These are phyloP conservation scores for Eptesicus fuscus DNA, from an alignment of 2,113 vertebrate genomes.

Conservation along the genomic window DNA sequence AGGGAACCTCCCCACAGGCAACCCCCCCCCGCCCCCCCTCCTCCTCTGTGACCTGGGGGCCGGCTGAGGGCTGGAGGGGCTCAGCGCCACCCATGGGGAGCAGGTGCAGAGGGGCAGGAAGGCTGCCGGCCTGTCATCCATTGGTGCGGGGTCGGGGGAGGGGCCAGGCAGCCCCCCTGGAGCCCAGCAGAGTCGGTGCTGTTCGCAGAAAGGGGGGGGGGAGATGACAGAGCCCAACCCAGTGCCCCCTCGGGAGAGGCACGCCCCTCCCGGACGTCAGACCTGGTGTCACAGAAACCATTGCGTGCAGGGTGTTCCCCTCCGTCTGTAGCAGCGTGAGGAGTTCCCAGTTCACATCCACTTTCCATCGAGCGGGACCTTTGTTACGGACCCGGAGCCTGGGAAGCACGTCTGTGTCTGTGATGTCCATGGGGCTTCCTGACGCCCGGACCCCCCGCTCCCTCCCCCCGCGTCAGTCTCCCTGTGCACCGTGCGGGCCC, in stretches of 20 bases:
- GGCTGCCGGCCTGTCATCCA: neutral
- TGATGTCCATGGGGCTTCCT: no score
- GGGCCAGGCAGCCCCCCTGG: neutral
- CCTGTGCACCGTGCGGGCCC: neutral
- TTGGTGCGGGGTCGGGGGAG: fast-evolving
- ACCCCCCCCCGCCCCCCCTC: neutral
- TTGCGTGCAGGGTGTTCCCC: neutral
- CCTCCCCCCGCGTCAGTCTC: neutral
- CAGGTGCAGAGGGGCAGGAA: neutral
- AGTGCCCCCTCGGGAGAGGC: neutral
- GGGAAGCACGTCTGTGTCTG: neutral
- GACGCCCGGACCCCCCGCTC: neutral
- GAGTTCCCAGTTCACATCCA: neutral
- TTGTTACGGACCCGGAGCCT: neutral
- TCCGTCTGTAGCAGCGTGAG: neutral
- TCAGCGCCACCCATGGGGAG: neutral
- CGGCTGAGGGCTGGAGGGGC: neutral
- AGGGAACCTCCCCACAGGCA: no score
- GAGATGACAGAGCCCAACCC: neutral
- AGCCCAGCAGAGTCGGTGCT: neutral
- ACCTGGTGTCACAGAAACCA: neutral
- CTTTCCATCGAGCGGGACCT: neutral
- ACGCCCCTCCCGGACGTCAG: neutral
- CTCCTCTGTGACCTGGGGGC: neutral
- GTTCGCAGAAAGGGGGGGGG: neutral